Base-by-base conservation (phyloP, 2,888 invertebrate genomes). In the Achlya flavicornis region DNA sequence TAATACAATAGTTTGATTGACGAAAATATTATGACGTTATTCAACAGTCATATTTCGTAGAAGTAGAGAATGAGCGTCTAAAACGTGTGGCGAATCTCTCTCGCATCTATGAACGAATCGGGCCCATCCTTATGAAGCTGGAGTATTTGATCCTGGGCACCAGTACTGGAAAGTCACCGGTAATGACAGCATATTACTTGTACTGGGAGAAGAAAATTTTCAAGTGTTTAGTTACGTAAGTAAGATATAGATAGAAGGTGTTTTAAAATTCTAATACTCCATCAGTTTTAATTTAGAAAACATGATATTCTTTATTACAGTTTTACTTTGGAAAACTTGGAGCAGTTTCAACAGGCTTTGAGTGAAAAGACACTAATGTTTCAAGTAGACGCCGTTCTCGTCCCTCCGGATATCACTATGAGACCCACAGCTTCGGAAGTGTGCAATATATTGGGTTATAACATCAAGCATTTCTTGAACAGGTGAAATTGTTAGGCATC, bases 201-300 rank as follows among this genome's bases (percentile, higher is more conserved):
- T 95, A 94, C 84, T 98, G 98, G 97, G 98, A 98, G 84, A 95
- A 95, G 77, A 96, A 96, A 85, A 95, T 98, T 26, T 98, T 96
- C 82, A 85, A 83, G 58, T 84, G 83, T 66, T 80, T 93, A 7
- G 85, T 92, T 10, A 79, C 73, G 92, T 92, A 64, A 81, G 87
- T 83, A 26, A 26, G 1, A 26, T 26, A 2, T 26, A 1, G 26
- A 26, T 26, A 26, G 1, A 1, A 26, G 26, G 0, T 10, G 11
- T 38, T 10, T 7, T 41, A 12, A 41, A 41, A 14, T 57, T 12
- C 6, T 26, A 4, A 26, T 57, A 14, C 19, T 26, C 26, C 12
- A 26, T 10, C 14, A 11, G 35, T 38, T 38, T 57, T 11, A 4
- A 57, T 5, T 26, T 14, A 32, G n/a, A 6, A 0, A n/a, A n/a